Percentiles rank a stretch among this genome's conserved stretches.
phyloP scores from a whole-genome alignment of 1,140 invertebrate species.

The Euura lappo region DNA sequence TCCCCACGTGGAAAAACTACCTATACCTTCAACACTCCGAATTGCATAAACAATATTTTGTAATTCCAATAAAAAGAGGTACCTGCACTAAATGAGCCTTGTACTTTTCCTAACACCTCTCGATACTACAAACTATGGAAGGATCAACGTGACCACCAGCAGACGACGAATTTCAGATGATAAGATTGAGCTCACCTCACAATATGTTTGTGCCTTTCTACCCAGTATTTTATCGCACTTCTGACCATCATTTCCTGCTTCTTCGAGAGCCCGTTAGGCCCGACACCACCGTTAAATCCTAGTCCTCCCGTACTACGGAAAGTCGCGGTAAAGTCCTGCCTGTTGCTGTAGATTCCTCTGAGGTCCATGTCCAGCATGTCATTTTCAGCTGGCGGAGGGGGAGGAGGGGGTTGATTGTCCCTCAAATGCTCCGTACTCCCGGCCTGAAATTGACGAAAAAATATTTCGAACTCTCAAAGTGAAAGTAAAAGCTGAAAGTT shows the following conservation, averaged over 20 bases:
- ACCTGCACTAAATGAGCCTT: too few relatives aligned
- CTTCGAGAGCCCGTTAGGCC: constrained; percentile 78
- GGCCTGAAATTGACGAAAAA: constrained; percentile 31
- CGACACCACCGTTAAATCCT: constrained; percentile 63
- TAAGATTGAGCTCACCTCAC: constrained; percentile 66
- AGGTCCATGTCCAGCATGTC: constrained; percentile 68
- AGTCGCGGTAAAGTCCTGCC: constrained; percentile 76
- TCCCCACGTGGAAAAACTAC: too few relatives aligned
- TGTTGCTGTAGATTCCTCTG: constrained; percentile 75
- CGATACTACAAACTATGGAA: too few relatives aligned
- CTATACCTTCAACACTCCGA: too few relatives aligned
- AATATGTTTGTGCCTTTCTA: constrained; percentile 84
- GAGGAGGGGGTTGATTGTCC: constrained; percentile 31
- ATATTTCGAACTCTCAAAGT: neutral
- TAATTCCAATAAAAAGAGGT: too few relatives aligned
- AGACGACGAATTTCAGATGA: too few relatives aligned
- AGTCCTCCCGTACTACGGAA: constrained; percentile 71
- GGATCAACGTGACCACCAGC: too few relatives aligned
- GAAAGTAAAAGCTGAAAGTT: neutral
- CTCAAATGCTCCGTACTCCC: constrained; percentile 51
- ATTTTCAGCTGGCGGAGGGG: constrained; percentile 38
- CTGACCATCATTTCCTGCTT: constrained; percentile 83
- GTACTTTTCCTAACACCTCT: too few relatives aligned
- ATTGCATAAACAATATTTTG: too few relatives aligned
- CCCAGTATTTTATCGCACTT: constrained; percentile 87